Evolutionary conservation across 2,113 vertebrate species (phyloP).

Genomic region (Eulacestoma nigropectus): DNA sequence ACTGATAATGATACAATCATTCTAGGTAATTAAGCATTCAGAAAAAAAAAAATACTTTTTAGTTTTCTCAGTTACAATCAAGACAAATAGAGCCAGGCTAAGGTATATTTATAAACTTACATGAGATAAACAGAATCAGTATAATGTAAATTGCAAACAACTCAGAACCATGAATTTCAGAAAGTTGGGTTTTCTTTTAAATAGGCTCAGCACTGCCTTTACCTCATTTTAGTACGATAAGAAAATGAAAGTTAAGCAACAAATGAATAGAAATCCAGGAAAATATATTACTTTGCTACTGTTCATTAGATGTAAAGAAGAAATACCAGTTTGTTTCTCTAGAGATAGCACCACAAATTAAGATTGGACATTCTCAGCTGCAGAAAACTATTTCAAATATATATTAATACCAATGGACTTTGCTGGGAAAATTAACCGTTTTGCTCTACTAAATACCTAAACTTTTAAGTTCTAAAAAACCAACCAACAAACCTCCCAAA

Average conservation of each 20-base stretch:
- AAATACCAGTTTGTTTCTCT: not conserved
- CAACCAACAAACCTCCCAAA: not conserved
- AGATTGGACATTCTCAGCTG: not conserved
- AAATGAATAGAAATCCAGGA: not conserved
- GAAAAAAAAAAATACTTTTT: not conserved
- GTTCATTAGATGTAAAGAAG: not conserved
- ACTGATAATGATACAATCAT: not conserved
- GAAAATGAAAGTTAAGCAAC: not conserved
- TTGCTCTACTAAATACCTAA: not conserved
- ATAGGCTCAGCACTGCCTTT: not conserved
- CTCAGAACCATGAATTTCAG: not conserved
- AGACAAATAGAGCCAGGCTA: not conserved
- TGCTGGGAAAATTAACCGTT: not conserved
- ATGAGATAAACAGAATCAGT: not conserved
- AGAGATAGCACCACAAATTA: not conserved
- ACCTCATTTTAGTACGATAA: not conserved
- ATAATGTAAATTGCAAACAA: not conserved
- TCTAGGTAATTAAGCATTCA: not conserved
- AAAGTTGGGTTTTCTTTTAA: not conserved
- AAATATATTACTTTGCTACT: not conserved
- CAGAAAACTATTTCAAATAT: not conserved
- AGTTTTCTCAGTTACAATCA: not conserved
- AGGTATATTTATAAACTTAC: not conserved
- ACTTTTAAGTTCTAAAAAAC: not conserved
- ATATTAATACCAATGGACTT: not conserved